These are phyloP conservation scores for Pseudorhombus dupliciocellatus DNA, from an alignment of 2,113 vertebrate genomes.

Conservation along the genomic window DNA sequence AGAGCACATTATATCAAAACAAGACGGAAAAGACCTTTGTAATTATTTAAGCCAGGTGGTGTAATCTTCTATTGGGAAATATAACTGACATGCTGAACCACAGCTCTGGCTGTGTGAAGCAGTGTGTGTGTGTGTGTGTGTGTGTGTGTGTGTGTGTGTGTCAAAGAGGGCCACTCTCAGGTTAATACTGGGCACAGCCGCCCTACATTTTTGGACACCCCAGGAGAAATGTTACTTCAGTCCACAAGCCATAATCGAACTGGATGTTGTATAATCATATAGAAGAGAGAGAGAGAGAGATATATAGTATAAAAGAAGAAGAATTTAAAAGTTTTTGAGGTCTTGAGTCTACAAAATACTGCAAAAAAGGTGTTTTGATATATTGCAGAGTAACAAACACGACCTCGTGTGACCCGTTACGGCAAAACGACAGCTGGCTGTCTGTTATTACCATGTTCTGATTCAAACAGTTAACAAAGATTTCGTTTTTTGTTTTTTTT, in stretches of 20 bases:
- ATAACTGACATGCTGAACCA: slow-evolving; percentile 68
- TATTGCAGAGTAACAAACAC: slow-evolving; percentile 84
- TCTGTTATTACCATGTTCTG: slow-evolving; percentile 71
- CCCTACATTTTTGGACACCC: slow-evolving; percentile 61
- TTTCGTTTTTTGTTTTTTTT: background rate
- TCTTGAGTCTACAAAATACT: slow-evolving; percentile 79
- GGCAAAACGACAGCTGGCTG: slow-evolving; percentile 63
- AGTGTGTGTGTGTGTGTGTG: slow-evolving; percentile 14
- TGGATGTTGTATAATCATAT: slow-evolving; percentile 55
- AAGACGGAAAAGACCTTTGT: slow-evolving; percentile 60
- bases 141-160: slow-evolving; percentile 6
- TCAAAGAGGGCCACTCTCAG: slow-evolving; percentile 33
- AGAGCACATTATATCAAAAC: slow-evolving; percentile 75
- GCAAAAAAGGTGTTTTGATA: slow-evolving; percentile 74
- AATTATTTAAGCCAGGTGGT: slow-evolving; percentile 61
- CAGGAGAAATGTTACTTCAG: slow-evolving; percentile 69
- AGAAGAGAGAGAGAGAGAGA: slow-evolving; percentile 67
- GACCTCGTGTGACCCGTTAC: slow-evolving; percentile 76
- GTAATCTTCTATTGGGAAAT: slow-evolving; percentile 54
- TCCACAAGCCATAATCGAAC: slow-evolving; percentile 64
- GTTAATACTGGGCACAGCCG: slow-evolving; percentile 32
- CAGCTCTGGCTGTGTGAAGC: slow-evolving; percentile 48
- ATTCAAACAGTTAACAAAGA: slow-evolving; percentile 68
- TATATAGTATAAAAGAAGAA: slow-evolving; percentile 78
- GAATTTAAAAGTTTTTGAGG: slow-evolving; percentile 71